phyloP scores from a whole-genome alignment of 2,888 invertebrate genomes.

The Reticulitermes lucifugus region DNA sequence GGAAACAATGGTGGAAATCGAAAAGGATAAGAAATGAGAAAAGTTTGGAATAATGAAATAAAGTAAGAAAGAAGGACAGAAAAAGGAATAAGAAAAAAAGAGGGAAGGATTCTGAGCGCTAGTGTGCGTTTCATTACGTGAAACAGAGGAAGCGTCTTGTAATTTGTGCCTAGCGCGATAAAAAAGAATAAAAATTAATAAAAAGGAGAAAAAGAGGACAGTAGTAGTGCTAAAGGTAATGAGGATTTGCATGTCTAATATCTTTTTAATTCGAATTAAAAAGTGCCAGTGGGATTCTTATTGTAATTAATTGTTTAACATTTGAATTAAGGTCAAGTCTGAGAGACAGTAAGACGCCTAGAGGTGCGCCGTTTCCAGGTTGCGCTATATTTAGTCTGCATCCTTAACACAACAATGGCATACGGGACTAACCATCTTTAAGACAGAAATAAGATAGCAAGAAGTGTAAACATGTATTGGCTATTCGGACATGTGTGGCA shows the following conservation, averaged over 20 bases:
- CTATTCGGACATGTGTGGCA: too few species aligned
- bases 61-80: too few species aligned
- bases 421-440: neutral
- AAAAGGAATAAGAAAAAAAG: too few species aligned
- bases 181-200: conserved; percentile 12
- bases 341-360: neutral
- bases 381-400: neutral
- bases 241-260: neutral
- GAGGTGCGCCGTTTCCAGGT: neutral
- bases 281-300: neutral
- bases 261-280: conserved; percentile 29
- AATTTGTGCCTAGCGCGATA: neutral
- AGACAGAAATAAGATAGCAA: too few species aligned
- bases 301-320: too few species aligned
- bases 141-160: too few species aligned
- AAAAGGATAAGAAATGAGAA: too few species aligned
- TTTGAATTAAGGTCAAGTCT: conserved; percentile 6
- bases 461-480: too few species aligned
- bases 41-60: too few species aligned
- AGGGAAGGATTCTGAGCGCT: too few species aligned
- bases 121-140: too few species aligned
- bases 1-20: too few species aligned
- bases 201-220: neutral
- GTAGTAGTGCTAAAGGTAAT: neutral
- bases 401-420: neutral